Conservation (phyloP, 2,797 vertebrate genomes). For the Clamator glandarius region DNA sequence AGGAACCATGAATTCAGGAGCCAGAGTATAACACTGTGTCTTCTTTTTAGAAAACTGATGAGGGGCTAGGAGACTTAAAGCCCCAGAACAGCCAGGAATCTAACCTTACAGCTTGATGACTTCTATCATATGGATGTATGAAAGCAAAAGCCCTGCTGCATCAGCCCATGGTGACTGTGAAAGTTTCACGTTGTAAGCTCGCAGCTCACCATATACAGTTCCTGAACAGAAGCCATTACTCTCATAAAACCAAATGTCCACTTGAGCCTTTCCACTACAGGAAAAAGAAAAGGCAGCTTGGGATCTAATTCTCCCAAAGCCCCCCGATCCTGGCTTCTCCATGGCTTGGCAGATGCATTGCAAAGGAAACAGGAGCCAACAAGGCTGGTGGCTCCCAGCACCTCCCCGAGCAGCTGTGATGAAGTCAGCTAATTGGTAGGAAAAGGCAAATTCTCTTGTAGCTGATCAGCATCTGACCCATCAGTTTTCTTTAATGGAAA, state of each 20-base stretch:
- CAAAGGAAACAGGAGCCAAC: background rate
- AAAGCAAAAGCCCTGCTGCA: background rate
- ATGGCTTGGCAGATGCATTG: background rate
- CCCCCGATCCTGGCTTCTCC: background rate
- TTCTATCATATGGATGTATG: background rate
- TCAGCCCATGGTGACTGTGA: background rate
- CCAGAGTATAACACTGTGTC: background rate
- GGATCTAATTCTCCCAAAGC: background rate
- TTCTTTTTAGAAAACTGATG: background rate
- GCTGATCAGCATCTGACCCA: slow-evolving; percentile 20
- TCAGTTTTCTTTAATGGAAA: background rate
- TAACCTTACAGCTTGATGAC: background rate
- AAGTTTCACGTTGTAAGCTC: background rate
- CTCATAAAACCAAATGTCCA: background rate
- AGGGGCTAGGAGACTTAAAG: background rate
- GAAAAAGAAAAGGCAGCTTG: background rate
- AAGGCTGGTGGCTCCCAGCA: background rate
- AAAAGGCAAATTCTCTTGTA: background rate
- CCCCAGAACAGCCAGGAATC: background rate
- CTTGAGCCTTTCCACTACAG: background rate
- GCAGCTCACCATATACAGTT: background rate
- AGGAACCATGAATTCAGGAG: background rate
- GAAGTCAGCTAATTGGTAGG: background rate
- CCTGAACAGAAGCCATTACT: background rate
- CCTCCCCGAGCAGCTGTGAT: slow-evolving; percentile 5